Evolutionary conservation across 2,113 vertebrate species (phyloP), one percentile per base, ranked within the genome.

Genomic region (Corythornis madagascariensis): DNA sequence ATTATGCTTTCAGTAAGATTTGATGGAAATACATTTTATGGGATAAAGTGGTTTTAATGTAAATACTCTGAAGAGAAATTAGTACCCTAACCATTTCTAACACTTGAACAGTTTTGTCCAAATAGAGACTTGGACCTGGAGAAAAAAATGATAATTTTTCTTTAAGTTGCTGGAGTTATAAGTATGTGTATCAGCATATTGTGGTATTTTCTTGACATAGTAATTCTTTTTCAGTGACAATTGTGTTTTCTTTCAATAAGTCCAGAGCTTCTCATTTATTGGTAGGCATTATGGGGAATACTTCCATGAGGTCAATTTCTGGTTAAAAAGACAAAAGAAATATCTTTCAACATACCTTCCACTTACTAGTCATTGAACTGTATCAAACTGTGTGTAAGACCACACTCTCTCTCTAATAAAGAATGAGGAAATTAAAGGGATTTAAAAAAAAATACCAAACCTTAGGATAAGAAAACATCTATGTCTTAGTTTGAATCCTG

Each of bases 381-480:
- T 56, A 84, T 59, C 84, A 90, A 87, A 87, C n/a, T 66, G 74
- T 35, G 5, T 59, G 21, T 83, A 87, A 96, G 71, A 78, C 42
- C 56, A 91, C 56, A 43, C 50, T 89, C 59, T 78, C 59, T 22
- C 22, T 22, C 18, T 25, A 64, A 64, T 64, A 70, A 95, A 92
- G 84, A 93, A 86, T 61, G 69, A 94, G 94, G 94, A 96, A 96
- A 94, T 91, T 63, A 91, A 92, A 81, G 35, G 42, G 56, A 83
- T 74, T 66, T 18, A 5, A 0, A 7, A 47, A 67, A 67, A 90
- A 92, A 48, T 76, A 74, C 78, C 18, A 64, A 57, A 66, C 56
- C 15, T 81, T 65, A 61, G 26, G 26, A 45, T 61, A 84, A 61
- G 48, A 77, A 93, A 92, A 86, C 48, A 90, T 77, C 50, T 24